Evolutionary conservation across 2,113 vertebrate species (phyloP), one percentile per base, ranked within the genome.

Genomic region (Sterna hirundo): DNA sequence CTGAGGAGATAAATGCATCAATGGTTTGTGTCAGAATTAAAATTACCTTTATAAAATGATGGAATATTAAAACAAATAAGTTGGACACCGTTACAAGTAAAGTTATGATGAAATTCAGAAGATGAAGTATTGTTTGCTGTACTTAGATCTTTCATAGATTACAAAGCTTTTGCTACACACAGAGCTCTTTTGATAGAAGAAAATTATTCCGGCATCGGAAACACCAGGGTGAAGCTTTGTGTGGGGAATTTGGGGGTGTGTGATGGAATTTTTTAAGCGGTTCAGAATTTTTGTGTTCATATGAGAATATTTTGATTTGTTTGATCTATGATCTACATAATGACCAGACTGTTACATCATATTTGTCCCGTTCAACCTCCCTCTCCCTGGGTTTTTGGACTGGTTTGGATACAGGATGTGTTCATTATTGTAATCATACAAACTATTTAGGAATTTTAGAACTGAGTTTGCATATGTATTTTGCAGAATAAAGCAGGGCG

Each of bases 191-290:
- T 58, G 17, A 72, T 65, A 40, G 0, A 52, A 21, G 72, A 75
- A 47, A 87, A 91, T 65, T 54, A 92, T 65, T 90, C 25, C n/a
- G 32, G 20, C 30, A 30, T 95, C 2, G 11, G 86, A 90, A 95
- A 77, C 38, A 62, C 32, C 55, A 91, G 77, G 36, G 20, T 77
- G 38, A 82, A 82, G 23, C 61, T 91, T 86, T 80, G 17, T 79
- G n/a, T 82, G 26, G 47, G 38, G 77, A 89, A 82, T 93, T 75
- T 85, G 54, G 49, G 54, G n/a, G 38, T 69, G 61, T 6, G 6
- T 76, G 77, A 60, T 8, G 34, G 77, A 96, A 83, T 93, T 89
- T 93, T 97, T 93, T 9, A 88, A 62, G 40, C 66, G 29, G 54
- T 82, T 94, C 60, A 80, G 89, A 61, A n/a, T 72, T 86, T 86